Base-by-base conservation (phyloP, 2,888 invertebrate species). In the Phyto melanocephala region DNA sequence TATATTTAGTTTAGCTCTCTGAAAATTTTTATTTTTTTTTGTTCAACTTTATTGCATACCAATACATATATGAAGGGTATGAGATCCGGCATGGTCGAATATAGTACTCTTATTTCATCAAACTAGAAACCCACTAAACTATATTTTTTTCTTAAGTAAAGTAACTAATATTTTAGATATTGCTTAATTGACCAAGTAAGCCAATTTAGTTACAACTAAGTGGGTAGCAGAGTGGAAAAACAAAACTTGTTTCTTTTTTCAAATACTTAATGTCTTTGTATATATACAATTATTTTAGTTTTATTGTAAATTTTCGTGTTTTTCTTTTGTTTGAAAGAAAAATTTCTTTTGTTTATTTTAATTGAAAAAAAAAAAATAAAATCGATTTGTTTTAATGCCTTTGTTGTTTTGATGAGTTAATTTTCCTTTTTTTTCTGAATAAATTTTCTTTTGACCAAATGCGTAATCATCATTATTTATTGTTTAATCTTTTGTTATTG, bases 141-240 rank as follows among this genome's bases (percentile, higher is more conserved):
- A 70, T 58, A 45, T 56, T 33, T 47, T 13, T 24, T 62, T n/a
- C 13, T 47, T 45, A n/a, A 58, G 50, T 28, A 28, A 5, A 28
- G 3, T 28, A 5, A 28, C 28, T 28, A 56, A 70, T 47, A 20
- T 22, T 47, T 10, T 24, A 42, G 13, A 17, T 74, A 35, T 79
- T 79, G 67, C 45, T 20, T 60, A 79, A 67, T 67, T 79, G 72
- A 54, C 70, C 72, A 72, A 45, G 60, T 70, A 3, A 65, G 47
- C 24, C 28, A 28, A 28, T 28, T 24, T 2, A 28, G 4, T 24
- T 40, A 22, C 28, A 33, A 45, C 47, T 58, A 24, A 28, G 20
- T 47, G 10, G 10, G 8, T 6, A 52, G n/a, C 3, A 22, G n/a
- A 5, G 20, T 13, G 35, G 35, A 52, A n/a, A 33, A 37, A 60